Conservation (phyloP, 2,888 invertebrate species). For the Athalia circularis region DNA sequence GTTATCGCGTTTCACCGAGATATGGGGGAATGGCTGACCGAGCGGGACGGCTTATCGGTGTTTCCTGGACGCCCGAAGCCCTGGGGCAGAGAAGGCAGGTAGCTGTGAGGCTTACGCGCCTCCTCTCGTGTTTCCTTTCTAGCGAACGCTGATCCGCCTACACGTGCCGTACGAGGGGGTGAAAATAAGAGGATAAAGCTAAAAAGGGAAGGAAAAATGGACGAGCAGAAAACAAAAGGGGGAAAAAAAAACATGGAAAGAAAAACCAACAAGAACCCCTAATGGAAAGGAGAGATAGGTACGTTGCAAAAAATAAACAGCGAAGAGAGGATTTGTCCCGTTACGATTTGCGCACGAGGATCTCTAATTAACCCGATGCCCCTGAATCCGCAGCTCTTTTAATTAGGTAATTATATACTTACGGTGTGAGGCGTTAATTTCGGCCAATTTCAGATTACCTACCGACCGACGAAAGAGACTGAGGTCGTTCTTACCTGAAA, state of each 20-base stretch:
- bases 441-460: slow-evolving; percentile 7
- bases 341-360: neutral
- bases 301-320: neutral
- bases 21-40: slow-evolving; percentile 30
- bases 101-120: slow-evolving; percentile 2
- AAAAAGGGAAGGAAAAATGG: neutral
- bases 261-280: neutral
- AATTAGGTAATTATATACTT: slow-evolving; percentile 33
- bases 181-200: neutral
- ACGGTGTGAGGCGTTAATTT: slow-evolving; percentile 16
- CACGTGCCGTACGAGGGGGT: neutral
- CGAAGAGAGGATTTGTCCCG: neutral
- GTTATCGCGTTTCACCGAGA: slow-evolving; percentile 39
- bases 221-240: neutral
- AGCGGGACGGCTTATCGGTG: slow-evolving; percentile 25
- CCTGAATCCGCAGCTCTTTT: slow-evolving; percentile 30
- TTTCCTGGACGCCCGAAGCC: slow-evolving; percentile 25
- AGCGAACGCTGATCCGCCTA: neutral
- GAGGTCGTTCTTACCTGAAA: neutral
- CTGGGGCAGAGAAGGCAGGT: neutral
- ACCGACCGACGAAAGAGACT: neutral
- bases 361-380: slow-evolving; percentile 37
- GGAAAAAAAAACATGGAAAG: neutral
- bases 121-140: neutral
- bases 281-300: neutral